Conservation (phyloP, 2,888 invertebrate genomes). For the Cenopis cana region DNA sequence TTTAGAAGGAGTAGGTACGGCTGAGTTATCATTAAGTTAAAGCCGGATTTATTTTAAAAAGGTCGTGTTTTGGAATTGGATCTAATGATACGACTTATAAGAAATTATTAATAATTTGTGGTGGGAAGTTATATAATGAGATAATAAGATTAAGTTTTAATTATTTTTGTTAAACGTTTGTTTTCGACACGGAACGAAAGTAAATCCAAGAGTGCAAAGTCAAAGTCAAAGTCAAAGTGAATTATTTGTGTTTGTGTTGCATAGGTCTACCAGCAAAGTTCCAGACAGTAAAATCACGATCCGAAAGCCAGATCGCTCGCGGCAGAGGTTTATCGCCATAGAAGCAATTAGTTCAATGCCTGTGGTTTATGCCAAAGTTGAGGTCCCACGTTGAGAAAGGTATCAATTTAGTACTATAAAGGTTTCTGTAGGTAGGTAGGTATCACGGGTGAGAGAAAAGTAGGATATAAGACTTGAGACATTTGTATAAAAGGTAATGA, state of each 20-base stretch:
- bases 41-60: not conserved
- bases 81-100: too few species aligned
- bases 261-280: not conserved
- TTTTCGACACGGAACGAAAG: too few species aligned
- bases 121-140: too few species aligned
- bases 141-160: too few species aligned
- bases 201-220: too few species aligned
- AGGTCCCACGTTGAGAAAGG: not conserved
- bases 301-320: not conserved
- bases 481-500: too few species aligned
- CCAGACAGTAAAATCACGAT: slow-evolving; percentile 1
- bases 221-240: too few species aligned
- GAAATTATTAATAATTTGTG: too few species aligned
- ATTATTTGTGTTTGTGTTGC: too few species aligned
- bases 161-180: too few species aligned
- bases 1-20: not conserved
- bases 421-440: not conserved
- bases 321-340: not conserved
- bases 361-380: slow-evolving; percentile 18
- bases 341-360: slow-evolving; percentile 18
- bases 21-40: slow-evolving; percentile 2
- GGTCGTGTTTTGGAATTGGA: not conserved
- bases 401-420: not conserved
- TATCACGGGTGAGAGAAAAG: not conserved
- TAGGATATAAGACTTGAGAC: too few species aligned